phyloP scores from a whole-genome alignment of 23 tunicate genomes.

The Ciona savignyi region DNA sequence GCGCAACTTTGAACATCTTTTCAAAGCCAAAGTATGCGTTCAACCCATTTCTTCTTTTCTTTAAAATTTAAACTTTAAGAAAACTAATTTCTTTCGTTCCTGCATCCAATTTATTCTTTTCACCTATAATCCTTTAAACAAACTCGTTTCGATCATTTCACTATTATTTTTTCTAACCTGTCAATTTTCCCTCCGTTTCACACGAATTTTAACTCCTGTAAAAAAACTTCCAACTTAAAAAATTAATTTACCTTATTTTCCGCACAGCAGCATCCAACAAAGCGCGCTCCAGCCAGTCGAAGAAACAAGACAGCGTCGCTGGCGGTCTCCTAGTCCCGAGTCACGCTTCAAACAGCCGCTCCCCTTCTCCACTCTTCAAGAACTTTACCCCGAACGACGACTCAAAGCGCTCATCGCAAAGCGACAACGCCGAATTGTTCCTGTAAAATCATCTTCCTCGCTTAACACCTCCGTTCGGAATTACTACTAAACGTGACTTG shows the following conservation, averaged over 20 bases:
- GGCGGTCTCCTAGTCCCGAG: not conserved
- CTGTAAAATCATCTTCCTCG: not conserved
- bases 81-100: no score
- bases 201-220: not conserved
- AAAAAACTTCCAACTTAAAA: not conserved
- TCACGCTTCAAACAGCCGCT: not conserved
- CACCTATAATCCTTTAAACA: no score
- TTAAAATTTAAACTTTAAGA: no score
- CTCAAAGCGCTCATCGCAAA: not conserved
- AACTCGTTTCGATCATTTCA: no score
- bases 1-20: not conserved
- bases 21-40: not conserved
- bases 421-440: not conserved
- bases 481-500: no score
- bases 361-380: not conserved
- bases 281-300: not conserved
- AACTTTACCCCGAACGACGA: not conserved
- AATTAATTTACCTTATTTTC: not conserved
- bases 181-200: not conserved
- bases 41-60: not conserved
- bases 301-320: not conserved
- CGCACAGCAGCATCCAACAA: no score
- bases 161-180: not conserved
- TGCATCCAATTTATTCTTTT: no score
- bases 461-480: not conserved